phyloP scores from a whole-genome alignment of 2,797 vertebrate species.

The Microhierax caerulescens region DNA sequence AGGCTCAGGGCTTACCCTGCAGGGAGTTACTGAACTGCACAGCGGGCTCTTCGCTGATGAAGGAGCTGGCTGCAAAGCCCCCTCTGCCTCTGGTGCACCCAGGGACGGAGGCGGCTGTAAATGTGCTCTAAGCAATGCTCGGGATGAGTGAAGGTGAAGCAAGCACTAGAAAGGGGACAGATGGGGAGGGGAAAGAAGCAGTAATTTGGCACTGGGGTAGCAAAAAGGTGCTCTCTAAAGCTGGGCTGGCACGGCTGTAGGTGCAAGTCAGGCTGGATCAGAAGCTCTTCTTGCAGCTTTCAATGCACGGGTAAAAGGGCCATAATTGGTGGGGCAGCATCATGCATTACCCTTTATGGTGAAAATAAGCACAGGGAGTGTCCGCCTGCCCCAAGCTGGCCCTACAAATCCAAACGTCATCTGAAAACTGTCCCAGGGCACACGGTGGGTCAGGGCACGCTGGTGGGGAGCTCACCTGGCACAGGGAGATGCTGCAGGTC shows the following conservation, averaged over 20 bases:
- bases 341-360: rapidly evolving
- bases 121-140: neutral
- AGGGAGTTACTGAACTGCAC: neutral
- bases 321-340: rapidly evolving
- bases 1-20: neutral
- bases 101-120: neutral
- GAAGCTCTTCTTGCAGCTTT: neutral
- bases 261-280: neutral
- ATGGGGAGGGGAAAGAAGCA: neutral
- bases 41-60: neutral
- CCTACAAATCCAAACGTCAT: neutral
- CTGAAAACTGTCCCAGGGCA: neutral
- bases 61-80: neutral
- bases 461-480: neutral
- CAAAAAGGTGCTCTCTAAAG: neutral
- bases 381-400: neutral
- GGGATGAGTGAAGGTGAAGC: neutral
- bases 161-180: no score
- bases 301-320: neutral
- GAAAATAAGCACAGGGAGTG: neutral
- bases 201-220: neutral
- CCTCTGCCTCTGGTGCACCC: neutral
- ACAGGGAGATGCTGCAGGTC: neutral
- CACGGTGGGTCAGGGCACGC: rapidly evolving
- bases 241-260: neutral